Conservation (phyloP, 2,113 vertebrate genomes). For the Isichthys henryi region DNA sequence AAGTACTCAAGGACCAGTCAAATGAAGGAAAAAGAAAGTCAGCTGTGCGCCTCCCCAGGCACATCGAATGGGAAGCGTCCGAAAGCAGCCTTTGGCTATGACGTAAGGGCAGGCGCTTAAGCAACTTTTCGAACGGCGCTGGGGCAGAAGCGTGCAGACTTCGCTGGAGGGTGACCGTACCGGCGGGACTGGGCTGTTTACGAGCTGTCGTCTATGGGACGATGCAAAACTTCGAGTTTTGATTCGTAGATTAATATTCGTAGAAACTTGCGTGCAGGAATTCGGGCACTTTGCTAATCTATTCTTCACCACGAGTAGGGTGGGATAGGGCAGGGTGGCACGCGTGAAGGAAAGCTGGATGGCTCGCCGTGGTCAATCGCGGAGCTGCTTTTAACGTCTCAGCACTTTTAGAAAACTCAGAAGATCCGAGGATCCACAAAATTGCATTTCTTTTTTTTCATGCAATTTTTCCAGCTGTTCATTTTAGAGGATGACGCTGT, state of each 20-base stretch:
- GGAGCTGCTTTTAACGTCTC: not conserved
- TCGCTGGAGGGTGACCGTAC: not conserved
- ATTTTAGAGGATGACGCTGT: not conserved
- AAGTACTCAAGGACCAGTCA: not conserved
- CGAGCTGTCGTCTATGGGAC: not conserved
- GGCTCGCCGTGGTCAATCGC: not conserved
- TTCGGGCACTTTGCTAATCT: not conserved
- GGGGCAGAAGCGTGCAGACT: not conserved
- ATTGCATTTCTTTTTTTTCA: not conserved
- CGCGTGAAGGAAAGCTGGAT: not conserved
- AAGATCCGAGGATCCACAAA: not conserved
- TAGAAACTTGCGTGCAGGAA: not conserved
- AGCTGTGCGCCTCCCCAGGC: not conserved
- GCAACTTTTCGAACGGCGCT: conserved; percentile 5
- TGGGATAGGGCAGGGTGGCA: not conserved
- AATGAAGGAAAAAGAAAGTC: not conserved
- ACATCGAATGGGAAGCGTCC: not conserved
- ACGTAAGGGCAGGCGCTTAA: conserved; percentile 8
- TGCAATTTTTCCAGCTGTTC: not conserved
- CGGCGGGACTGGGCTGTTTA: not conserved
- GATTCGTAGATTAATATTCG: not conserved
- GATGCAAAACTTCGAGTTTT: not conserved
- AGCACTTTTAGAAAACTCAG: not conserved
- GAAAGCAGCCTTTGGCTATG: conserved; percentile 4
- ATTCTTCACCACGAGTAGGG: not conserved